phyloP scores from a whole-genome alignment of 2,113 vertebrate species.

The Nipponia nippon region DNA sequence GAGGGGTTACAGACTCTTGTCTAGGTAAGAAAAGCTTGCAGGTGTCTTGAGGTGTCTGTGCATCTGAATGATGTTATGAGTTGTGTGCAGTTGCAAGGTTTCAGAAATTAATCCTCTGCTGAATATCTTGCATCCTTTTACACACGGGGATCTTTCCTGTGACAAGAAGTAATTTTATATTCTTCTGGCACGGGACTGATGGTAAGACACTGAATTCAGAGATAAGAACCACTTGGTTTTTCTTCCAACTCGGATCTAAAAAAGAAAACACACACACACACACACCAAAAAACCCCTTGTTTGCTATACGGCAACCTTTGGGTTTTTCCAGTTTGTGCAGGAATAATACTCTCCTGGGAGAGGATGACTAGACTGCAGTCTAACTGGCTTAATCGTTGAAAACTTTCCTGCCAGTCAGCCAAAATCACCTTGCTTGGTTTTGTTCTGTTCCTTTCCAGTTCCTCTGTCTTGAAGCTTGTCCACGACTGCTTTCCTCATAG shows the following conservation, averaged over 20 bases:
- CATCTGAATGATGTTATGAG: fast-evolving
- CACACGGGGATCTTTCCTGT: not conserved
- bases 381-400: not conserved
- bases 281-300: fast-evolving
- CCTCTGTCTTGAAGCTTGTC: not conserved
- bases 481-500: not conserved
- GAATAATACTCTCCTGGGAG: not conserved
- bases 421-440: not conserved
- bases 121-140: not conserved
- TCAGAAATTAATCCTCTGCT: not conserved
- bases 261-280: not conserved
- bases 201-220: not conserved
- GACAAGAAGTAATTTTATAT: not conserved
- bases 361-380: not conserved
- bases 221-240: not conserved
- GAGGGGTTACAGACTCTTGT: not conserved
- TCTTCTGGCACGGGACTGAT: not conserved
- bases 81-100: not conserved
- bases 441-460: not conserved
- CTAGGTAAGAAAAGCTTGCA: not conserved
- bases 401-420: not conserved
- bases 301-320: not conserved
- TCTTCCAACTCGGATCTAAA: not conserved
- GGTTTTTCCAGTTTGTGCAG: not conserved
- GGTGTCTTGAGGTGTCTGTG: not conserved